Percentiles rank a stretch among this genome's conserved stretches.
These are phyloP conservation scores for Flabesymbios commensalis DNA, from an alignment of 2,888 invertebrate species.

Conservation along the genomic window DNA sequence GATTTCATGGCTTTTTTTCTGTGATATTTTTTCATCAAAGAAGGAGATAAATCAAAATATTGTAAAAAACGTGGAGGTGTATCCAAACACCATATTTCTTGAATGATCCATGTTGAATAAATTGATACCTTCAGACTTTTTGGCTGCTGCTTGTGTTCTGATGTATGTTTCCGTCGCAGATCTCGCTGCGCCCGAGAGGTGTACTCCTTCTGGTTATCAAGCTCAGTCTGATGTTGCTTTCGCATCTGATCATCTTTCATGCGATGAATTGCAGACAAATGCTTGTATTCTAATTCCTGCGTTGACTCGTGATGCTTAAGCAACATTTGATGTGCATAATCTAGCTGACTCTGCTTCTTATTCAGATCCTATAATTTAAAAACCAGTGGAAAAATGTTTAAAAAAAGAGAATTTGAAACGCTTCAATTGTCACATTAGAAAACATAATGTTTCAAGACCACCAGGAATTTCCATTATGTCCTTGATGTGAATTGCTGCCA, in stretches of 20 bases:
- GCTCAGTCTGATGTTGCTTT: constrained; percentile 90
- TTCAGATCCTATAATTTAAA: constrained; percentile 87
- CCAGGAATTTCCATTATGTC: too few relatives aligned
- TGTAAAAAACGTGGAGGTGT: too few relatives aligned
- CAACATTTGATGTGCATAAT: constrained; percentile 92
- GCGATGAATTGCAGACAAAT: constrained; percentile 92
- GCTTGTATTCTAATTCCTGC: constrained; percentile 91
- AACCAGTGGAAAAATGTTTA: too few relatives aligned
- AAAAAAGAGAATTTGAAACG: too few relatives aligned
- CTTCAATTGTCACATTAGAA: constrained; percentile 72
- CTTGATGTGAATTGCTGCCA: too few relatives aligned
- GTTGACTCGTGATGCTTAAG: constrained; percentile 96
- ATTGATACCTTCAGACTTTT: constrained; percentile 87
- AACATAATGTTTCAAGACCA: too few relatives aligned
- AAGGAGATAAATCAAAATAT: too few relatives aligned
- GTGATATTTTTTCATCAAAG: too few relatives aligned
- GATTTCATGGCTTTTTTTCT: too few relatives aligned
- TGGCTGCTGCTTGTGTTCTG: constrained; percentile 97
- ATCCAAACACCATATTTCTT: too few relatives aligned
- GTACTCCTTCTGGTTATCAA: constrained; percentile 85
- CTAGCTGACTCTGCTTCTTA: constrained; percentile 91
- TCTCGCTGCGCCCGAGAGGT: constrained; percentile 93
- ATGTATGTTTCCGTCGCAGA: constrained; percentile 91
- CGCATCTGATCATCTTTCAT: constrained; percentile 72
- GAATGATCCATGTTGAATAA: too few relatives aligned